Percentiles rank a stretch among this genome's conserved stretches.
Conservation (phyloP, 2,113 vertebrate genomes). For the Muscicapa adusta region DNA sequence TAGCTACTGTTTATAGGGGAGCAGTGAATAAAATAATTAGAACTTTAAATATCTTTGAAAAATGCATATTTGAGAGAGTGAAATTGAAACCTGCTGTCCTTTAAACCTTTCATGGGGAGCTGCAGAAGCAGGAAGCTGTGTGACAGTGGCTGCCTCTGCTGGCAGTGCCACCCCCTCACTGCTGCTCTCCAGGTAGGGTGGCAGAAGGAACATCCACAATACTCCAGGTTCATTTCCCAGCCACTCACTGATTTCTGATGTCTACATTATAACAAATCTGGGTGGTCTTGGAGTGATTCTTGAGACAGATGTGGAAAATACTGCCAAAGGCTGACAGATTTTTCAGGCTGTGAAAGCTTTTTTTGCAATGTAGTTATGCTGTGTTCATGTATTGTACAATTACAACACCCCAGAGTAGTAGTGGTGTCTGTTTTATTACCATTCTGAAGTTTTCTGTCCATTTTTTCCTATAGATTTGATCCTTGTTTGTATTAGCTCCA, state of each 20-base stretch:
- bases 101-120: background rate
- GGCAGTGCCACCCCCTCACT: background rate
- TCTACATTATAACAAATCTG: background rate
- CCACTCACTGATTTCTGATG: background rate
- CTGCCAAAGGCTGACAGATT: background rate
- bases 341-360: background rate
- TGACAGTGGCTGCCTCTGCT: background rate
- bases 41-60: background rate
- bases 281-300: background rate
- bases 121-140: rapidly evolving
- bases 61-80: background rate
- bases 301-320: background rate
- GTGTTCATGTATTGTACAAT: background rate
- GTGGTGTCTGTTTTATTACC: background rate
- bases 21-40: background rate
- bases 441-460: background rate
- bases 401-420: background rate
- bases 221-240: background rate
- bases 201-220: rapidly evolving
- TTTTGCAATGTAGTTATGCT: background rate
- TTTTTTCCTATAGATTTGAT: background rate
- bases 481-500: background rate
- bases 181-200: rapidly evolving
- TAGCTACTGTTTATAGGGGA: background rate
- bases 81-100: background rate